These are phyloP conservation scores for Theonella swinhoei DNA, from an alignment of 37 sponge, comb jelly and placozoan genomes.

Conservation along the genomic window DNA sequence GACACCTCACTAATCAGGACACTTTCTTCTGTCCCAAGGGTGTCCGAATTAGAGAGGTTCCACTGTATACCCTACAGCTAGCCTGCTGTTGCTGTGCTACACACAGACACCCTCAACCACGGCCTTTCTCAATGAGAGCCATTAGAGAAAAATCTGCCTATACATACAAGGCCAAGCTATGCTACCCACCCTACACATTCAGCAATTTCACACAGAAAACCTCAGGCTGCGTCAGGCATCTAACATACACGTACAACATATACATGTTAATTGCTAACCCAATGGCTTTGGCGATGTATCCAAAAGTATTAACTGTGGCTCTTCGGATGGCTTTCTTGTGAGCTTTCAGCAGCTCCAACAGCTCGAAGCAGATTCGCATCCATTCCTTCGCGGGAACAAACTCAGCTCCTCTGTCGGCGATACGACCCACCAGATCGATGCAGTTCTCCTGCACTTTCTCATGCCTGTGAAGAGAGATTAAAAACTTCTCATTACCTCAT, in stretches of 20 bases:
- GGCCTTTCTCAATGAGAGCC: too few relatives aligned
- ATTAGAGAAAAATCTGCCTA: too few relatives aligned
- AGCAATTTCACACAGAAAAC: background rate
- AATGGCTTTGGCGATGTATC: slow-evolving; percentile 99
- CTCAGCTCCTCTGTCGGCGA: slow-evolving; percentile 95
- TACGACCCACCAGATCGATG: slow-evolving; percentile 96
- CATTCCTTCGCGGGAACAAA: slow-evolving; percentile 94
- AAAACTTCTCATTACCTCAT: background rate
- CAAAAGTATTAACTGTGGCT: slow-evolving; percentile 98
- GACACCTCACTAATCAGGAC: too few relatives aligned
- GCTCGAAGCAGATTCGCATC: slow-evolving; percentile 99
- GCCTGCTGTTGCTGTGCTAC: too few relatives aligned
- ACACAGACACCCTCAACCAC: too few relatives aligned
- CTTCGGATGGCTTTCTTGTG: slow-evolving; percentile 99
- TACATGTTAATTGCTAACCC: slow-evolving; percentile 86
- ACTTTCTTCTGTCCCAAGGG: too few relatives aligned
- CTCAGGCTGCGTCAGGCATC: background rate
- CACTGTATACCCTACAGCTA: too few relatives aligned
- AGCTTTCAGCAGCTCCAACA: slow-evolving; percentile 95
- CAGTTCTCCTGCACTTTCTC: slow-evolving; percentile 99
- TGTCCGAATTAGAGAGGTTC: too few relatives aligned
- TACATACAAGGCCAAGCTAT: too few relatives aligned
- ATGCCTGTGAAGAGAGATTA: slow-evolving; percentile 59
- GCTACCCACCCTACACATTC: background rate
- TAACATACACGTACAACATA: too few relatives aligned